These are phyloP conservation scores for Limnephilus rhombicus DNA, from an alignment of 2,888 invertebrate genomes.

Conservation along the genomic window DNA sequence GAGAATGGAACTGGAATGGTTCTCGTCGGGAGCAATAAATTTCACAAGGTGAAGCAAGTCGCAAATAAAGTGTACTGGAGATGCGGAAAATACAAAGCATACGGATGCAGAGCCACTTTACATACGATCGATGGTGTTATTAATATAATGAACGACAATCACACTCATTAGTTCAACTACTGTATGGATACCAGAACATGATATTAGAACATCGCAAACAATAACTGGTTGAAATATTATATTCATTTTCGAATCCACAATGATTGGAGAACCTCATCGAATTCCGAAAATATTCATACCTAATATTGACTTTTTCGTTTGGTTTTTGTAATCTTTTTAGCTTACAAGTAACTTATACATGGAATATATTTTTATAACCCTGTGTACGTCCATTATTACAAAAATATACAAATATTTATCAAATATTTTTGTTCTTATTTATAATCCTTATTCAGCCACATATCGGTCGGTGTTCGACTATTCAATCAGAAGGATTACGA, in stretches of 20 bases:
- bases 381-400: too few relatives aligned
- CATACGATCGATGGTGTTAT: not conserved
- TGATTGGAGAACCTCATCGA: not conserved
- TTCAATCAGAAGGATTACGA: too few relatives aligned
- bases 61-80: constrained; percentile 47
- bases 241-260: not conserved
- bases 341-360: too few relatives aligned
- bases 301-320: not conserved
- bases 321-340: too few relatives aligned
- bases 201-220: not conserved
- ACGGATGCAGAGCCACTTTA: constrained; percentile 18
- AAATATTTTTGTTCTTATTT: too few relatives aligned
- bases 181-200: not conserved
- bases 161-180: not conserved
- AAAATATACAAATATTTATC: too few relatives aligned
- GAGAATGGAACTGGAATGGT: not conserved
- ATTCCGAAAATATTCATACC: not conserved
- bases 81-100: not conserved
- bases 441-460: too few relatives aligned
- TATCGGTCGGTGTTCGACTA: too few relatives aligned
- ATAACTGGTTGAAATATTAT: not conserved
- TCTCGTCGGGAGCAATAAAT: constrained; percentile 24
- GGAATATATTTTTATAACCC: too few relatives aligned
- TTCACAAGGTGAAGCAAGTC: constrained; percentile 7
- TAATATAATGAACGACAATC: not conserved